A percentile compares a stretch with the other conserved stretches of the same genome.
phyloP scores from a whole-genome alignment of 2,113 vertebrate genomes.

The Ceyx cyanopectus region DNA sequence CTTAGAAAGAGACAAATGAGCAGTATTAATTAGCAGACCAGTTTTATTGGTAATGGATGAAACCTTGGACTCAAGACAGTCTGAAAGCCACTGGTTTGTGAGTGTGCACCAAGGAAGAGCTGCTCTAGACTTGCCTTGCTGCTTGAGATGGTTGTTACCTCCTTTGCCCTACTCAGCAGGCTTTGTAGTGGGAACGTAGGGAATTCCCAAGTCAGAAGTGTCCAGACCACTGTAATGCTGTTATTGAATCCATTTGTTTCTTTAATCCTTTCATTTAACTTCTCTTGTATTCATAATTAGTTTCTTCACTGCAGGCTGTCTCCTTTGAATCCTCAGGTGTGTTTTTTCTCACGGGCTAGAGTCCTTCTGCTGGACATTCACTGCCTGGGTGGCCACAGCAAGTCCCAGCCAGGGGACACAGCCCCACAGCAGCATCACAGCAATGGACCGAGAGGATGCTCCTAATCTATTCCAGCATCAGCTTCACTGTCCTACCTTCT shows the following conservation, averaged over 20 bases:
- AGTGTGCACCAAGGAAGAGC: background rate
- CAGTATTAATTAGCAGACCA: background rate
- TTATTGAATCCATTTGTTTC: background rate
- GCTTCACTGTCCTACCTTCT: background rate
- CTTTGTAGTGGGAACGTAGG: background rate
- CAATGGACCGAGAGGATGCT: rapidly evolving
- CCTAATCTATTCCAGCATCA: background rate
- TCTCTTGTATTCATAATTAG: background rate
- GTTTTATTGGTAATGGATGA: background rate
- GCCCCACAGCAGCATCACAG: rapidly evolving
- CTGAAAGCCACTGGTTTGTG: background rate
- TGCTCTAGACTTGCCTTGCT: background rate
- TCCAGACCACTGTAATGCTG: background rate
- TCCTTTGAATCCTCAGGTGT: background rate
- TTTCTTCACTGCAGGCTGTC: background rate
- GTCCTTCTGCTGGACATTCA: too few species aligned
- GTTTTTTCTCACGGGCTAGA: background rate
- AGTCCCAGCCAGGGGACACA: background rate
- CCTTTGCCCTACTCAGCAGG: background rate
- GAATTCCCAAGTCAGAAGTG: background rate
- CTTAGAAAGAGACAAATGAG: background rate
- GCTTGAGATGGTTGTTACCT: background rate
- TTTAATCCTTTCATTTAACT: background rate
- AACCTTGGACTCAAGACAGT: background rate
- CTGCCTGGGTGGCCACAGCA: background rate